These are phyloP conservation scores for Lasioglossum oenotherae DNA, from an alignment of 2,888 invertebrate species.

Conservation along the genomic window DNA sequence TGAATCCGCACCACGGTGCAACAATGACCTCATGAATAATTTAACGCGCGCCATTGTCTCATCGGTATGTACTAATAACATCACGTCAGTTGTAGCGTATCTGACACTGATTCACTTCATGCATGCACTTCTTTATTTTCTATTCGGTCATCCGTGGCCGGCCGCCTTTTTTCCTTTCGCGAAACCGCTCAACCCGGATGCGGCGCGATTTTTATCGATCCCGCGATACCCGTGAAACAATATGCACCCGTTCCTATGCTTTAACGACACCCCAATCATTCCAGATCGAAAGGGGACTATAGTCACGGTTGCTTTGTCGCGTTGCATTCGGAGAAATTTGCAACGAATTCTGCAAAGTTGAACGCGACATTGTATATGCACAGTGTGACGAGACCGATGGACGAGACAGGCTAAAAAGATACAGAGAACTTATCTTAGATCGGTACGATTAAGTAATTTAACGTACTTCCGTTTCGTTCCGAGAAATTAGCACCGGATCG, in stretches of 20 bases:
- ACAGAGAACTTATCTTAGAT: neutral
- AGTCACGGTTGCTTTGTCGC: neutral
- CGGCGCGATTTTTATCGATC: constrained; percentile 46
- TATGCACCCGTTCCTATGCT: constrained; percentile 8
- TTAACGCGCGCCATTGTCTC: constrained; percentile 65
- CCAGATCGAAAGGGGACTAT: constrained; percentile 1
- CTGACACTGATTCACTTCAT: constrained; percentile 59
- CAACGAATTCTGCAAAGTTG: neutral
- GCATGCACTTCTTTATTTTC: constrained; percentile 51
- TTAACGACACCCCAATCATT: neutral
- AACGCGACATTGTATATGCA: neutral
- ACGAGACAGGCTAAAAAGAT: neutral
- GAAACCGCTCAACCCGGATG: constrained; percentile 42
- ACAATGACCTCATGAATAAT: constrained; percentile 71
- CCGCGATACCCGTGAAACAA: constrained; percentile 12
- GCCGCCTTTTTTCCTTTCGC: constrained; percentile 24
- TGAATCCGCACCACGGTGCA: constrained; percentile 62
- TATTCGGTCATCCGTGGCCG: constrained; percentile 34
- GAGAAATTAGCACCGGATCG: constrained; percentile 22
- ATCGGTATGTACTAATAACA: constrained; percentile 68
- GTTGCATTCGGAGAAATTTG: neutral
- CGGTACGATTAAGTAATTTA: constrained; percentile 19
- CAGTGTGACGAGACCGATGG: neutral
- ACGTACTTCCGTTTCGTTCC: constrained; percentile 5
- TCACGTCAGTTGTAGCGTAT: constrained; percentile 62